phyloP scores from a whole-genome alignment of 35 echinoderm and acorn worm genomes.

The Lytechinus pictus region DNA sequence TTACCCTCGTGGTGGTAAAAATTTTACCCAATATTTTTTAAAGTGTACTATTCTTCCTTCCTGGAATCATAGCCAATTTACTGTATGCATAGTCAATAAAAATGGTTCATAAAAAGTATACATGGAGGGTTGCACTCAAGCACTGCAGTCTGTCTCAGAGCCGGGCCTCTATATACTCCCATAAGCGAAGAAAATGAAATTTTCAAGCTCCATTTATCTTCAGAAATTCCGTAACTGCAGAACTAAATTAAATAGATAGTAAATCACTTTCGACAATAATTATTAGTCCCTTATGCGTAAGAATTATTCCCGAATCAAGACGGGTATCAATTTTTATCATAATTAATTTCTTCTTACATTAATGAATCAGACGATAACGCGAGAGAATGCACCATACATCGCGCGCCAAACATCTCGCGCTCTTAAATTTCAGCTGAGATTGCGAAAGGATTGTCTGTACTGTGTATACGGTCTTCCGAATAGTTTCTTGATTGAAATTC shows the following conservation, averaged over 20 bases:
- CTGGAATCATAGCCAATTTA: too few species aligned
- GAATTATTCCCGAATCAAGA: background rate
- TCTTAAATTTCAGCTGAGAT: background rate
- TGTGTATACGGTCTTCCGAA: background rate
- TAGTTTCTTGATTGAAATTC: background rate
- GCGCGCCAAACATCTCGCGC: background rate
- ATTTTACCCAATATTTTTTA: too few species aligned
- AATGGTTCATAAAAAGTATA: too few species aligned
- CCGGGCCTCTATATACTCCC: background rate
- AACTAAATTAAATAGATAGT: background rate
- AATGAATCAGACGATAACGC: background rate
- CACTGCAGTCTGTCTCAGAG: background rate
- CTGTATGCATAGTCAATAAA: too few species aligned
- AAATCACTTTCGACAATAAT: background rate
- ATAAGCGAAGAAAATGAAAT: background rate
- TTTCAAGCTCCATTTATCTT: background rate
- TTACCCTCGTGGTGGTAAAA: too few species aligned
- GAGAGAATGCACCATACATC: background rate
- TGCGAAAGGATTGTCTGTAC: background rate
- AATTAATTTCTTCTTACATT: background rate
- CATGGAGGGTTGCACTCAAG: too few species aligned
- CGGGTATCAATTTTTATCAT: background rate
- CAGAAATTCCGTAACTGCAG: background rate
- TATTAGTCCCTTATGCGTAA: background rate
- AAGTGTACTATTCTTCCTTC: too few species aligned